phyloP scores from a whole-genome alignment of 2,797 vertebrate species.

The Hydrophis major region DNA sequence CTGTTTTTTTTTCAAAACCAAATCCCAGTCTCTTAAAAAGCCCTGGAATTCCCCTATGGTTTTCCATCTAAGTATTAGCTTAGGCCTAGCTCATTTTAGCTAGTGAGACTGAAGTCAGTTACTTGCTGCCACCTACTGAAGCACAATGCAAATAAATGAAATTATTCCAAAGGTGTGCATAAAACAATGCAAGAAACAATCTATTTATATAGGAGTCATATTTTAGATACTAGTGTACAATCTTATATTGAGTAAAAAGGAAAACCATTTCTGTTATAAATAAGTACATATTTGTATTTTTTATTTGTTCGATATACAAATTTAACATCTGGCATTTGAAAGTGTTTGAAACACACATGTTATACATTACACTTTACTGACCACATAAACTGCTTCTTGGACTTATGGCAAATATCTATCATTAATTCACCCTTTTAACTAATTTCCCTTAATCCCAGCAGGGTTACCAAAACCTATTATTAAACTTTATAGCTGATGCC shows the following conservation, averaged over 20 bases:
- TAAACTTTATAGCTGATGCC: constrained; percentile 73
- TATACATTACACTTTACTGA: constrained; percentile 46
- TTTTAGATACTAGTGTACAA: not conserved
- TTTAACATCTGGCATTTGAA: not conserved
- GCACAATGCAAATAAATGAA: not conserved
- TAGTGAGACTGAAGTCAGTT: not conserved
- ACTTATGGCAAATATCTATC: constrained; percentile 71
- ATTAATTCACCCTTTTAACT: constrained; percentile 64
- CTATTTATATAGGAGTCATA: not conserved
- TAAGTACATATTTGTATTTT: constrained; percentile 14
- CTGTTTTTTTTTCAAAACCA: too few relatives aligned
- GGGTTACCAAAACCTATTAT: constrained; percentile 74
- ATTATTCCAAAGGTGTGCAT: not conserved
- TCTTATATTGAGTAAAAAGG: not conserved
- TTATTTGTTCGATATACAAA: not conserved
- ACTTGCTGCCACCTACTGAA: not conserved
- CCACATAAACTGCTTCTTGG: constrained; percentile 46
- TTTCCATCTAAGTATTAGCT: not conserved
- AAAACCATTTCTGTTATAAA: constrained; percentile 13
- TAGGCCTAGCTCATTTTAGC: not conserved
- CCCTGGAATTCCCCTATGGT: too few relatives aligned
- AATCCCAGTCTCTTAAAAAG: too few relatives aligned
- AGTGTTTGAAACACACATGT: constrained; percentile 39
- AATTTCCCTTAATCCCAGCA: constrained; percentile 69
- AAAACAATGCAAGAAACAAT: not conserved